Conservation (phyloP, 2,888 invertebrate species). For the Heliconius ethilla region DNA sequence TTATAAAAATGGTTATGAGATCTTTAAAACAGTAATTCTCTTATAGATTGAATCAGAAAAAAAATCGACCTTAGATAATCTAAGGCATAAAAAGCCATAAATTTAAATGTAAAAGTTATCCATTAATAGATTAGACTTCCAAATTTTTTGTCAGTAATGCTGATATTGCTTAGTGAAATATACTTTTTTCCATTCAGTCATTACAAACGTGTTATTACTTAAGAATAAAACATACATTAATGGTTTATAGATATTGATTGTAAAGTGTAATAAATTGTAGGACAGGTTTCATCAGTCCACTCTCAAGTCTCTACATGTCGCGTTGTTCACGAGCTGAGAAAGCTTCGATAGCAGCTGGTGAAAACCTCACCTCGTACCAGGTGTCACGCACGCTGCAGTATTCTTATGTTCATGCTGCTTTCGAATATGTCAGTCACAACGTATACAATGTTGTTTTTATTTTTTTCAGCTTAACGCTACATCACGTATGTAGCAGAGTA, state of each 20-base stretch:
- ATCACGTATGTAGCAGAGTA: no score
- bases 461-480: no score
- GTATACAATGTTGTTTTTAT: neutral
- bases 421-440: constrained; percentile 52
- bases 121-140: no score
- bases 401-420: constrained; percentile 43
- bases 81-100: no score
- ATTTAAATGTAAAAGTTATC: no score
- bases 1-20: neutral
- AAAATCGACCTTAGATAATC: no score
- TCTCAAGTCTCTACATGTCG: constrained; percentile 52
- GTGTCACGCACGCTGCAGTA: constrained; percentile 54
- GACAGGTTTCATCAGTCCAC: constrained; percentile 44
- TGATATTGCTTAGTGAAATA: neutral
- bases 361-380: constrained; percentile 66
- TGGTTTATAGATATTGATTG: neutral
- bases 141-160: neutral
- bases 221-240: neutral
- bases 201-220: neutral
- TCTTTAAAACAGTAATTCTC: neutral
- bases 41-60: neutral
- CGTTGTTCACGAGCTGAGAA: constrained; percentile 61
- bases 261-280: neutral
- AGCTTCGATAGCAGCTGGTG: constrained; percentile 69
- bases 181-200: neutral